Conservation (phyloP, 2,797 vertebrate species). For the Brotula barbata region DNA sequence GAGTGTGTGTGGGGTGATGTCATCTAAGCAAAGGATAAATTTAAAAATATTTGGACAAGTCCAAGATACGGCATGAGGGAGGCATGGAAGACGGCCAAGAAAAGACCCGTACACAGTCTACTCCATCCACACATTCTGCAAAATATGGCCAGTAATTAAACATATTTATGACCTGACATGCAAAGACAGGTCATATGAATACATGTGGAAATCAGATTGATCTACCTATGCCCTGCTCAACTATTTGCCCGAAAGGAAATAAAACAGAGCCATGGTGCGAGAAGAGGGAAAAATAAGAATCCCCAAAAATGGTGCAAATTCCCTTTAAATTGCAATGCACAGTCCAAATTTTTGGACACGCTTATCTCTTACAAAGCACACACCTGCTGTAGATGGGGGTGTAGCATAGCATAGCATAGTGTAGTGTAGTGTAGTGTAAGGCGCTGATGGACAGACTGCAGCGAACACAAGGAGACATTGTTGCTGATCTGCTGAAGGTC, state of each 20-base stretch:
- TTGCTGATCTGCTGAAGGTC: constrained; percentile 83
- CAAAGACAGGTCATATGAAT: constrained; percentile 1
- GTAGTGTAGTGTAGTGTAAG: constrained; percentile 47
- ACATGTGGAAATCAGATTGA: not conserved
- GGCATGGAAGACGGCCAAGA: constrained; percentile 21
- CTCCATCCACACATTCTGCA: constrained; percentile 13
- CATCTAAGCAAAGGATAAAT: constrained; percentile 44
- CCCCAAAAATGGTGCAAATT: constrained; percentile 17
- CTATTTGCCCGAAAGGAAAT: constrained; percentile 1
- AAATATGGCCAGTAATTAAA: not conserved
- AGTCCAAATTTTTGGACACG: constrained; percentile 61
- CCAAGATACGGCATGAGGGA: constrained; percentile 23
- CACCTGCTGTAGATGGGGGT: constrained; percentile 71
- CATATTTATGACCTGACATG: constrained; percentile 1
- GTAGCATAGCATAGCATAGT: too few relatives aligned
- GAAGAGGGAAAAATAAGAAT: not conserved
- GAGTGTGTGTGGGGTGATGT: constrained; percentile 40
- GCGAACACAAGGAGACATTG: constrained; percentile 84
- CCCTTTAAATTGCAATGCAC: constrained; percentile 40
- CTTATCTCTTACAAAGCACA: constrained; percentile 66
- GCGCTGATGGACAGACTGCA: constrained; percentile 76
- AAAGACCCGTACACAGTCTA: constrained; percentile 4
- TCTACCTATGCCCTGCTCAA: constrained; percentile 17
- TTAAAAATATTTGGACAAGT: constrained; percentile 50
- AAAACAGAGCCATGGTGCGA: constrained; percentile 8